phyloP scores from a whole-genome alignment of 2,888 invertebrate species.

The Cephus pygmeus region DNA sequence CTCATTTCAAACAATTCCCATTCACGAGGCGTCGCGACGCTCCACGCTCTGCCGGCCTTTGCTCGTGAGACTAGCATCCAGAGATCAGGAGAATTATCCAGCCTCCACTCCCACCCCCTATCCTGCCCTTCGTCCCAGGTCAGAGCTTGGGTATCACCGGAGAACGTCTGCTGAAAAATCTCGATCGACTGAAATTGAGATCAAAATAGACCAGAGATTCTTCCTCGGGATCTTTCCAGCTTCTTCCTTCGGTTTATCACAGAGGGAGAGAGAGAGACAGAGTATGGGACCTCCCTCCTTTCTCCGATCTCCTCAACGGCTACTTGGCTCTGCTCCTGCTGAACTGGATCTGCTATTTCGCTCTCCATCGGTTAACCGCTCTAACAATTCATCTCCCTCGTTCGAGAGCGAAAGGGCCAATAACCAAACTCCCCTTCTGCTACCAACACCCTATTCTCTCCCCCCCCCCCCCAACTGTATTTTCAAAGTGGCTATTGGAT shows the following conservation, averaged over 20 bases:
- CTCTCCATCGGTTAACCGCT: background rate
- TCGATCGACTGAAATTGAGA: slow-evolving; percentile 40
- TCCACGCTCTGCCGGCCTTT: slow-evolving; percentile 30
- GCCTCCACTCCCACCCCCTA: background rate
- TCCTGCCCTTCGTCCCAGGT: background rate
- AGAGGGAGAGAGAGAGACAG: no score
- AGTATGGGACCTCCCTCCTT: background rate
- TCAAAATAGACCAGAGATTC: slow-evolving; percentile 34
- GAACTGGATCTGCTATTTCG: background rate
- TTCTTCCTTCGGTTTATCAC: background rate
- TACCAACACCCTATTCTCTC: no score
- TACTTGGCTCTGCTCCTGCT: background rate
- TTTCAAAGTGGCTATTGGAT: background rate
- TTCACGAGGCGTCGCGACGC: slow-evolving; percentile 43
- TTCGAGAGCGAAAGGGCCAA: background rate
- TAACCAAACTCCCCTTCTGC: no score
- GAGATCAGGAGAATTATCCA: background rate
- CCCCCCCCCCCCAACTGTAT: background rate
- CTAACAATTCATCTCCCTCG: background rate
- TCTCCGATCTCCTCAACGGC: background rate
- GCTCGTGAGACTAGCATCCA: slow-evolving; percentile 1
- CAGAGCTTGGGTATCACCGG: background rate
- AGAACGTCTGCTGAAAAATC: slow-evolving; percentile 29
- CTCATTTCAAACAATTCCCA: slow-evolving; percentile 54
- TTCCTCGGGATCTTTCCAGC: slow-evolving; percentile 6